Base-by-base conservation (phyloP, 2,113 vertebrate genomes). In the Rhipidura dahli region DNA sequence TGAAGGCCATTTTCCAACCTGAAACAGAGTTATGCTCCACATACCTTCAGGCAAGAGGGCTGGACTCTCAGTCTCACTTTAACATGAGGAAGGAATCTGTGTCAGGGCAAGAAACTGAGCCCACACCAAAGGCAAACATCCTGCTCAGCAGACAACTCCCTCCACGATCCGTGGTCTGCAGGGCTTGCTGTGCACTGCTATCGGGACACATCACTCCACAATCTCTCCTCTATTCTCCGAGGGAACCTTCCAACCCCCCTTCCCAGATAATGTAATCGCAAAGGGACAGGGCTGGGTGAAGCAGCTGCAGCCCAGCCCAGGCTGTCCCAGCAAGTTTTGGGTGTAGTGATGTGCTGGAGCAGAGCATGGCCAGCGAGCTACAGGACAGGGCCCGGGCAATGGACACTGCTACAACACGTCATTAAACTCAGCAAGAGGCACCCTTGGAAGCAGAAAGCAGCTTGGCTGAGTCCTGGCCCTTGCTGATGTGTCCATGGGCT, bases 101-200 rank as follows among this genome's bases (percentile, higher is more conserved):
- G 72, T 78, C 79, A 86, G 89, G 76, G 77, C 42, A 56, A 65
- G 75, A 80, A 70, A 30, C 44, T 8, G 66, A 93, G 54, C 64
- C 69, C 73, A 79, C 70, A 17, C 49, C 5, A 13, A 78, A 75
- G 64, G 86, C 83, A 87, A 87, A 90, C 86, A 72, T 30, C 75
- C 78, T 53, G 70, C 95, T 61, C 0, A 66, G 73, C 60, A 56
- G 68, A 50, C 54, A 81, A 0, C 76, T 92, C 72, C 78, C 72
- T 92, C 15, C 68, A 0, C 1, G 4, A 5, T 0, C 51, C 12
- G 0, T 8, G 15, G 30, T 28, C 42, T 14, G 15, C 87, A 75
- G 78, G 76, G 60, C 35, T 64, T 3, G 4, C 72, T 19, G 69
- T 5, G 73, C 51, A 0, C 63, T 1, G 60, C 88, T 33, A 5